phyloP scores from a whole-genome alignment of 1,140 invertebrate genomes.

The Paraescarpia echinospica region DNA sequence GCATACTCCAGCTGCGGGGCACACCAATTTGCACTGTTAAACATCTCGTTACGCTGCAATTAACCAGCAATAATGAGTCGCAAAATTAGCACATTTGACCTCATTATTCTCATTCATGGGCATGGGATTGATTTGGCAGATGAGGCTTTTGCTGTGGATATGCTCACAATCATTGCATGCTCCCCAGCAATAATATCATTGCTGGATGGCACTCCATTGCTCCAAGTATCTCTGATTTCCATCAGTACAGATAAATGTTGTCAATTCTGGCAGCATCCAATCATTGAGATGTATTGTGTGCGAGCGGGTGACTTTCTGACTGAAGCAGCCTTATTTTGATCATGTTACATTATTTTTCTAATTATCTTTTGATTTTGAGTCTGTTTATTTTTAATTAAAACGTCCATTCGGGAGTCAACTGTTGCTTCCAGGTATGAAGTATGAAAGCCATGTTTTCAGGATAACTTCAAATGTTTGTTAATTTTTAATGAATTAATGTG shows the following conservation, averaged over 20 bases:
- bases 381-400: background rate
- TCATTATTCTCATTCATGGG: background rate
- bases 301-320: background rate
- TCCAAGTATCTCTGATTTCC: background rate
- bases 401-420: background rate
- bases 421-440: background rate
- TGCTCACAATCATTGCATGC: background rate
- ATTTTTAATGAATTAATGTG: background rate
- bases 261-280: background rate
- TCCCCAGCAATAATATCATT: background rate
- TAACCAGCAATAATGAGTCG: background rate
- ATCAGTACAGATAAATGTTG: background rate
- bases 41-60: background rate
- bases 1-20: background rate
- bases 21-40: conserved; percentile 5
- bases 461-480: background rate
- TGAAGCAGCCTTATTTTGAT: background rate
- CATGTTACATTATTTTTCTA: background rate
- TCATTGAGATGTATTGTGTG: background rate
- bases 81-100: conserved; percentile 1
- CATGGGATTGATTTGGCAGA: background rate
- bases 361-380: background rate
- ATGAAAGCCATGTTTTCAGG: background rate
- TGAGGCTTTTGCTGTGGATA: background rate
- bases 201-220: background rate